These are phyloP conservation scores for Chirona hameri DNA, from an alignment of 2,888 invertebrate genomes.

Conservation along the genomic window DNA sequence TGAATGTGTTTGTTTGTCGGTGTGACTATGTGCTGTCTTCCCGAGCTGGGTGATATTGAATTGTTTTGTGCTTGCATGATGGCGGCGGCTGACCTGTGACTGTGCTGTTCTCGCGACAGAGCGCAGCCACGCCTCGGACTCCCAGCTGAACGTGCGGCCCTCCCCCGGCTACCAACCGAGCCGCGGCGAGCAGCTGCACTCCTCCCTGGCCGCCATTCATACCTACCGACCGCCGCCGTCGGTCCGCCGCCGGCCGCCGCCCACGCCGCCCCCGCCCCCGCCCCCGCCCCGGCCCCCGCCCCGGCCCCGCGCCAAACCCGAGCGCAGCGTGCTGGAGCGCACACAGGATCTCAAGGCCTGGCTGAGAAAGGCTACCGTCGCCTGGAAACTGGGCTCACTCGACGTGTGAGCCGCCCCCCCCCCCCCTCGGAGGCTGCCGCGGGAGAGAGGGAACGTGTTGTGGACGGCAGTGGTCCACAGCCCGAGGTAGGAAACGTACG, in stretches of 20 bases:
- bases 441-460: no score
- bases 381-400: conserved; percentile 10
- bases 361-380: conserved; percentile 9
- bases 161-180: not conserved
- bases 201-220: conserved; percentile 13
- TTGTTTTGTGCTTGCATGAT: no score
- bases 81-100: no score
- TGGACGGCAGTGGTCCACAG: no score
- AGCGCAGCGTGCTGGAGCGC: conserved; percentile 13
- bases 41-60: no score
- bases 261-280: conserved; percentile 46
- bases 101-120: not conserved
- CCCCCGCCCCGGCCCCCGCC: conserved; percentile 37
- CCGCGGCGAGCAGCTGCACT: conserved; percentile 13
- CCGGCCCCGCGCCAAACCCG: not conserved
- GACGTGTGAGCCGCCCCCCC: not conserved
- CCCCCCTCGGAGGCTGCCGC: not conserved
- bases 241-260: conserved; percentile 31
- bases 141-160: not conserved
- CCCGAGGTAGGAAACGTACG: no score
- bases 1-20: no score
- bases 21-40: no score
- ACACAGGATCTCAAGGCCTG: conserved; percentile 3
- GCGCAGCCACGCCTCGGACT: not conserved
- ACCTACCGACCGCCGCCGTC: conserved; percentile 35